Evolutionary conservation across 2,113 vertebrate genomes (phyloP), one percentile per base, ranked within the genome.

Genomic region (Thalassoma bifasciatum): DNA sequence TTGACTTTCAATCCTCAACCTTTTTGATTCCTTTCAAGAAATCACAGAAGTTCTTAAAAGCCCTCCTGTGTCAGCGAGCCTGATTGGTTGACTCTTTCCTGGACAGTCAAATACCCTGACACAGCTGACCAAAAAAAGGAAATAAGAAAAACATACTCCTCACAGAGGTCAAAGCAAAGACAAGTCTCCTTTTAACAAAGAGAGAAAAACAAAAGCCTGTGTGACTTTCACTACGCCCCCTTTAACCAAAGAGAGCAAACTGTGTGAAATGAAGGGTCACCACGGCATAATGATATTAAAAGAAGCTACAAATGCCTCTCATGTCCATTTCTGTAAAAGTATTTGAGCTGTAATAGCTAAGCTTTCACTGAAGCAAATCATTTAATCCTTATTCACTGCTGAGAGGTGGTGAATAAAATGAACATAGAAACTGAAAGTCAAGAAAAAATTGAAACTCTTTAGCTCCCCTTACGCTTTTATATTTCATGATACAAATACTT

Each of bases 91-190:
- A 81, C 84, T 65, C 75, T 77, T n/a, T 84, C 75, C 77, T 81
- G 82, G 72, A 89, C 83, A 79, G 79, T 83, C 66, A 76, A 63
- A 67, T 70, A 80, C 61, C 75, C 78, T 82, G 85, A 84, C 78
- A 85, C 70, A 74, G 75, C 81, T 77, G 61, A n/a, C n/a, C n/a
- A n/a, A 83, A 82, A 75, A 68, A 57, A 9, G 13, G 37, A 19
- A 69, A 30, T 30, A 12, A 37, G 5, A 34, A 47, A 66, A 73
- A 73, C 84, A 78, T 75, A 84, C 78, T 86, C 74, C 70, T 72
- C 64, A 56, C 60, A 86, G 84, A 92, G 90, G 88, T 91, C 87
- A 89, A 79, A 85, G 77, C 22, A 16, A 85, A 87, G 76, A 88
- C 82, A 90, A 82, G 75, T 66, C 19, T 42, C 7, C 56, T 73